Base-by-base conservation (phyloP, 2,888 invertebrate species). In the Brachylomia viminalis region DNA sequence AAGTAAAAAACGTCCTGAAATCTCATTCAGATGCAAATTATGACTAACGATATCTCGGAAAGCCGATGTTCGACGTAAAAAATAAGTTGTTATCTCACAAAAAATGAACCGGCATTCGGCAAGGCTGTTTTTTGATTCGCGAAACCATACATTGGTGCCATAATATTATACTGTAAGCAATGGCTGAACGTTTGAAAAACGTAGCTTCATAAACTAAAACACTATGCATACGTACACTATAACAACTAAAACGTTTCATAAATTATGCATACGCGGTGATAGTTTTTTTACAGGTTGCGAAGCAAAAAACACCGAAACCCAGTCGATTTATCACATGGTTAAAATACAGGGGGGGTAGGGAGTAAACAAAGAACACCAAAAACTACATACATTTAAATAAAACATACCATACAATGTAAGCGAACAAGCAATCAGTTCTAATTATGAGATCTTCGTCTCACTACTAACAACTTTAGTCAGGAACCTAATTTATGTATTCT, bases 1-100 rank as follows among this genome's bases (percentile, higher is more conserved):
- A 59, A 67, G 58, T 81, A 75, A 85, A 76, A 71, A 76, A 69
- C 42, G 33, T 65, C 62, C 62, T 59, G 65, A 62, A 72, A 71
- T 72, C 58, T 82, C 61, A 69, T 71, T 70, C 61, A 38, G 45
- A 70, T 75, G 76, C 54, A 79, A 80, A 80, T 79, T 59, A 79
- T 83, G 69, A 79, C 54, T 54, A 79, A 80, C 59, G 79, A 65
- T 65, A 64, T 65, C 52, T 38, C 38, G 38, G 62, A 52, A 78
- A 83, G 33, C 58, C 38, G 69, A 82, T 58, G 52, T 61, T 77
- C 33, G 0, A n/a, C 54, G 33, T 49, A 66, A 61, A 80, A 82
- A 71, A 62, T 56, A 70, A 49, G 61, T 56, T 47, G n/a, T 42
- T 56, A 30, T n/a, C 52, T 17, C 17, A n/a, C 23, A 62, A 62